Evolutionary conservation across 2,113 vertebrate genomes (phyloP).

Genomic region (Bubo blakistoni): DNA sequence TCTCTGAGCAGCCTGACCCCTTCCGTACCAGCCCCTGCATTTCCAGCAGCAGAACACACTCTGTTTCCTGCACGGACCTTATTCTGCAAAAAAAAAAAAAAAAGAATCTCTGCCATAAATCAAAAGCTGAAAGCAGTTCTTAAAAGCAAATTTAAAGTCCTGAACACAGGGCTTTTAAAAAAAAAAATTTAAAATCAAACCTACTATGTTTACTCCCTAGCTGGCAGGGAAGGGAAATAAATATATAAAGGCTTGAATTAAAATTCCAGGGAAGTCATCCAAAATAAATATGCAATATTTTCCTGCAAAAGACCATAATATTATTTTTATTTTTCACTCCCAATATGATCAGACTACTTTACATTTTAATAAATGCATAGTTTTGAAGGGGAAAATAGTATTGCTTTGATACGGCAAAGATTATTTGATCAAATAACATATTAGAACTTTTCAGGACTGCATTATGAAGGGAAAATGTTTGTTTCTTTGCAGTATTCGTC

Average conservation of each 20-base stretch:
- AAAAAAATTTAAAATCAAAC: neutral
- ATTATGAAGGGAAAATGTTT: conserved; percentile 4
- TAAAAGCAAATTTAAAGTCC: conserved; percentile 59
- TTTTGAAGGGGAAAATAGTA: conserved; percentile 64
- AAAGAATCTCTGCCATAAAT: conserved; percentile 1
- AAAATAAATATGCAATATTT: conserved; percentile 73
- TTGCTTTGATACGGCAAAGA: conserved; percentile 65
- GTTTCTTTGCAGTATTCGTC: conserved; percentile 51
- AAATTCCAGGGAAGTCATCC: conserved; percentile 68
- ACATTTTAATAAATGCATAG: conserved; percentile 75
- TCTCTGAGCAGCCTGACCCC: neutral
- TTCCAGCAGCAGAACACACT: neutral
- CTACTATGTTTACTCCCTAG: neutral
- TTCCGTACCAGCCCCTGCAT: neutral
- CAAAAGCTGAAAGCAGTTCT: conserved; percentile 38
- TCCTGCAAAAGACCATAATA: conserved; percentile 43
- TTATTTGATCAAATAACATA: conserved; percentile 74
- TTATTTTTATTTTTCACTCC: conserved; percentile 54
- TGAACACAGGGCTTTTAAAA: neutral
- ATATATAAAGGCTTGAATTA: conserved; percentile 49
- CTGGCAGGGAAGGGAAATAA: conserved; percentile 42
- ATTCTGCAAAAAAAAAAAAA: neutral
- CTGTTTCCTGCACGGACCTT: neutral
- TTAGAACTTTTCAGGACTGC: conserved; percentile 62
- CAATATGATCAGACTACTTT: conserved; percentile 64